phyloP scores from a whole-genome alignment of 2,113 vertebrate species.

The Caloenas nicobarica region DNA sequence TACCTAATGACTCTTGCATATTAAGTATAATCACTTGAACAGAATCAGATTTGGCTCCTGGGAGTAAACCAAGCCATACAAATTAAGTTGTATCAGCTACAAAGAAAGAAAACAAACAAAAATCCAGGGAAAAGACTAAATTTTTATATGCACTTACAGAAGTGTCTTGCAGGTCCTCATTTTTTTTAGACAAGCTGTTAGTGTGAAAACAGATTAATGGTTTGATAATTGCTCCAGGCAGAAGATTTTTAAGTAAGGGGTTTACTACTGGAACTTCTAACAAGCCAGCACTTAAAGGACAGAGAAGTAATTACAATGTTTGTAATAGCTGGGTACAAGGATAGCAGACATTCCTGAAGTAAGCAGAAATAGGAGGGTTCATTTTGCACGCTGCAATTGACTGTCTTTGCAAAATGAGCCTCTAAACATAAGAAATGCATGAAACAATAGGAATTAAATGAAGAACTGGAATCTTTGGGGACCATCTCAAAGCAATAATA shows the following conservation, averaged over 20 bases:
- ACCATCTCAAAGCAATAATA: not conserved
- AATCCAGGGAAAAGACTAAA: not conserved
- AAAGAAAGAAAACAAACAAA: constrained; percentile 37
- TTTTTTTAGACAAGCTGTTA: not conserved
- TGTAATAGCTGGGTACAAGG: constrained; percentile 8
- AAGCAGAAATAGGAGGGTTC: constrained; percentile 14
- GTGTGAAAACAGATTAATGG: constrained; percentile 18
- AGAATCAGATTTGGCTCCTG: constrained; percentile 16
- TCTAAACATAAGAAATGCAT: not conserved
- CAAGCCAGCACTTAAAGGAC: constrained; percentile 44
- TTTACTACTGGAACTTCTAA: constrained; percentile 56
- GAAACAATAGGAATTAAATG: not conserved
- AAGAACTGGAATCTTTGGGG: not conserved
- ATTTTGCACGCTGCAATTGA: not conserved
- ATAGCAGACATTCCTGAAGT: constrained; percentile 8
- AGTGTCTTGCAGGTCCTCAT: not conserved
- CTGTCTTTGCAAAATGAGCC: not conserved
- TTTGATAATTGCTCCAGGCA: constrained; percentile 41
- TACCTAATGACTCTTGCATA: constrained; percentile 27
- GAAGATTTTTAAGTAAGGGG: constrained; percentile 28
- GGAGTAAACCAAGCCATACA: constrained; percentile 3
- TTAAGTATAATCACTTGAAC: constrained; percentile 35
- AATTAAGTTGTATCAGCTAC: not conserved
- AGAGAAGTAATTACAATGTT: constrained; percentile 53
- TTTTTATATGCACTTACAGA: not conserved